These are phyloP conservation scores for Amblyopsis hoosieri DNA, from an alignment of 2,797 vertebrate species.

Conservation along the genomic window DNA sequence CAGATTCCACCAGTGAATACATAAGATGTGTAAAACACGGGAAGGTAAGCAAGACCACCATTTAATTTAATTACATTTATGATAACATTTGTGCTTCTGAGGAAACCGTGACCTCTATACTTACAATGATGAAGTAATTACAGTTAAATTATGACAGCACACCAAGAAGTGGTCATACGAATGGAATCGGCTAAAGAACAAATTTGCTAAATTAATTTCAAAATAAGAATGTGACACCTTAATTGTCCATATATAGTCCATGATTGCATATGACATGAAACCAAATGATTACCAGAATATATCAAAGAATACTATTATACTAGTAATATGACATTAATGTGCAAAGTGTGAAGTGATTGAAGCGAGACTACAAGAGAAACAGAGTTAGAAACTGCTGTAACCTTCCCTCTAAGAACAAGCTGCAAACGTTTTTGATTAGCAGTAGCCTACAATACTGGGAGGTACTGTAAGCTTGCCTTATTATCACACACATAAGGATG, in stretches of 20 bases:
- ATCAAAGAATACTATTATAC: too few species aligned
- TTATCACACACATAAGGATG: constrained; percentile 1
- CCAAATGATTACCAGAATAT: too few species aligned
- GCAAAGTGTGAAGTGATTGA: too few species aligned
- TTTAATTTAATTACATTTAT: background rate
- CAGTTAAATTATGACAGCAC: too few species aligned
- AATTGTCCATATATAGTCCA: background rate
- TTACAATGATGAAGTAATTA: background rate
- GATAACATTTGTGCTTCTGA: background rate
- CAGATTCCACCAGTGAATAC: constrained; percentile 21
- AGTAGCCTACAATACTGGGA: background rate
- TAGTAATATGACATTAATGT: too few species aligned
- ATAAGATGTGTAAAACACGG: constrained; percentile 40
- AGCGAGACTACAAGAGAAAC: background rate
- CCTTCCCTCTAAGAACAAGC: background rate
- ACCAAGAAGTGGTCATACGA: too few species aligned
- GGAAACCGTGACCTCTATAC: background rate
- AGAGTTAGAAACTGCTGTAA: background rate
- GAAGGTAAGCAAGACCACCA: constrained; percentile 49
- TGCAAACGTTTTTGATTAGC: background rate
- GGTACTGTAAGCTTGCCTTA: background rate
- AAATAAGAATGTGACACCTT: background rate
- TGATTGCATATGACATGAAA: background rate
- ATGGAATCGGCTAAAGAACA: too few species aligned
- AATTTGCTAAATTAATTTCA: too few species aligned